Evolutionary conservation across 2,113 vertebrate genomes (phyloP).

Genomic region (Gallinago jamesoni): DNA sequence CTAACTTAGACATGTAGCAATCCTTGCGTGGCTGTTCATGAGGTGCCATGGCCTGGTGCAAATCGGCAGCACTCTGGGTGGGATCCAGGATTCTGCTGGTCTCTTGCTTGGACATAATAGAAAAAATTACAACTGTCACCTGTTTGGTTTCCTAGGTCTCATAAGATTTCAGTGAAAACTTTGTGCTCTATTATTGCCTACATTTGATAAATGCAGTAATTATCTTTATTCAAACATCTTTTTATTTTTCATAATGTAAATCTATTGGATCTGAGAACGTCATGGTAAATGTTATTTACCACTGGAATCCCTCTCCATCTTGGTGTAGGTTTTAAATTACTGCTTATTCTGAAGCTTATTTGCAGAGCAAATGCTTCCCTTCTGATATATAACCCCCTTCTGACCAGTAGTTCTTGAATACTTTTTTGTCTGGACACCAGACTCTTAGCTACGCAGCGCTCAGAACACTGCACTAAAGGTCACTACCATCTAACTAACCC

Average conservation of each 20-base stretch:
- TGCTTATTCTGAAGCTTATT: background rate
- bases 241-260: background rate
- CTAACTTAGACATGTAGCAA: background rate
- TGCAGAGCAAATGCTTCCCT: background rate
- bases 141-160: background rate
- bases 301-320: background rate
- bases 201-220: background rate
- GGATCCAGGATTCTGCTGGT: background rate
- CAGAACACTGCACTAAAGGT: conserved; percentile 5
- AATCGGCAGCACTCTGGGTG: background rate
- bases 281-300: background rate
- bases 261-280: background rate
- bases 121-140: background rate
- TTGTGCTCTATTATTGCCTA: background rate
- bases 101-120: background rate
- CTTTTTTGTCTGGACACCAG: background rate
- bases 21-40: background rate
- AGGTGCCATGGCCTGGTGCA: background rate
- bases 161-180: background rate
- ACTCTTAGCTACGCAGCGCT: background rate
- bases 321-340: background rate
- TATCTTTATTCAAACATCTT: background rate
- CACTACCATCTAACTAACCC: conserved; percentile 3
- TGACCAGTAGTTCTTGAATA: background rate
- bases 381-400: background rate